Conservation (phyloP, 2,888 invertebrate species). For the Pristionchus exspectatus region DNA sequence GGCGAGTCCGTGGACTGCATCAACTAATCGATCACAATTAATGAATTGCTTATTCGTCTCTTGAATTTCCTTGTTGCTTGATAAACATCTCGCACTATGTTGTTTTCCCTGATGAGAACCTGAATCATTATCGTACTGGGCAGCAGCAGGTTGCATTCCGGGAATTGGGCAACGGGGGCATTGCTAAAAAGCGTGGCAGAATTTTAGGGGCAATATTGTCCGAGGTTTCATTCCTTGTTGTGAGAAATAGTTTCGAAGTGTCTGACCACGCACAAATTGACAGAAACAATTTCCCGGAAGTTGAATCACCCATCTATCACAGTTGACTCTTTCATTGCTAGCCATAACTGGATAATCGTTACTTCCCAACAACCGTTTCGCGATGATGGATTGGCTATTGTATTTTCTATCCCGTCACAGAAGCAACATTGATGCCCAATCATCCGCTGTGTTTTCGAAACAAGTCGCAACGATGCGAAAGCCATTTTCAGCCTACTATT, state of each 20-base stretch:
- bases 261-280: too few species aligned
- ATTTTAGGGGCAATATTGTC: too few species aligned
- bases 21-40: slow-evolving; percentile 58
- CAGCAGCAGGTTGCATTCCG: not conserved
- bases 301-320: too few species aligned
- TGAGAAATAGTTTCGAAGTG: too few species aligned
- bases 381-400: not conserved
- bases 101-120: slow-evolving; percentile 12
- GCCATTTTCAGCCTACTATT: too few species aligned
- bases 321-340: not conserved
- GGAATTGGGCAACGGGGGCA: not conserved
- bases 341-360: slow-evolving; percentile 16
- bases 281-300: too few species aligned
- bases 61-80: not conserved
- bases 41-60: not conserved
- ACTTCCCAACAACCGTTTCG: not conserved
- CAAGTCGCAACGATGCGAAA: not conserved
- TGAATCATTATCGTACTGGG: not conserved
- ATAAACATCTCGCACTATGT: not conserved
- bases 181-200: too few species aligned
- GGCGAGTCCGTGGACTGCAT: slow-evolving; percentile 66
- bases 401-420: not conserved
- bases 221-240: too few species aligned
- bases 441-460: not conserved
- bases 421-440: not conserved